Base-by-base conservation (phyloP, 2,888 invertebrate species). In the Meteorus cinctellus region DNA sequence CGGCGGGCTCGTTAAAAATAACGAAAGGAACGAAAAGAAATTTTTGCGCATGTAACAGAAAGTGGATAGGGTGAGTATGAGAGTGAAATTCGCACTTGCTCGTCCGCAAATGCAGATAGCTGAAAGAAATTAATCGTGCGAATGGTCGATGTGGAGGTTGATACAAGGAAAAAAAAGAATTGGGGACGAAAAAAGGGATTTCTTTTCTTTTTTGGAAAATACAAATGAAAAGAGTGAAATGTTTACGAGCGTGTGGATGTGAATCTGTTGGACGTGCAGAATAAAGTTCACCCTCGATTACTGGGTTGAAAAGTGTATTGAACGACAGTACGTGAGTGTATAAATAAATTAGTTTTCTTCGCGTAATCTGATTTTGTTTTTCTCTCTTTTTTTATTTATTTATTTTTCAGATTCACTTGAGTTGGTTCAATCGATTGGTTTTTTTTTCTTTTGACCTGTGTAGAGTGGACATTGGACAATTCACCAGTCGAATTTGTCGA, bases 11-110 rank as follows among this genome's bases (percentile, higher is more conserved):
- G 62, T 67, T 78, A 74, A 60, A 74, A 68, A 72, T 73, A 75
- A 69, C 72, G 77, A 75, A 77, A 72, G 55, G 59, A 48, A 63
- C 45, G 76, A 34, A 59, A 67, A 72, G 51, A 51, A 76, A 45
- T 48, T 74, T 65, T 48, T 51, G 19, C 27, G 67, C 36, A 31
- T 27, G 60, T 10, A 45, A 41, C 19, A 51, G 67, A 62, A 66
- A 60, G 45, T 27, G 16, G 27, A 41, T 24, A 67, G 10, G 62
- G 41, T 27, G 29, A 73, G 34, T 66, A 8, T 62, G 14, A 16
- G 36, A 8, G 24, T 65, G 24, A 68, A 3, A 60, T 36, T 48
- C 41, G 5, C 41, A 34, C 12, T 65, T 34, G 31, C 24, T 34
- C 31, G 19, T 41, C 36, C 4, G 68, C 36, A 10, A 55, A 36